Evolutionary conservation across 2,888 invertebrate species (phyloP).

Genomic region (Ectemnius lituratus): DNA sequence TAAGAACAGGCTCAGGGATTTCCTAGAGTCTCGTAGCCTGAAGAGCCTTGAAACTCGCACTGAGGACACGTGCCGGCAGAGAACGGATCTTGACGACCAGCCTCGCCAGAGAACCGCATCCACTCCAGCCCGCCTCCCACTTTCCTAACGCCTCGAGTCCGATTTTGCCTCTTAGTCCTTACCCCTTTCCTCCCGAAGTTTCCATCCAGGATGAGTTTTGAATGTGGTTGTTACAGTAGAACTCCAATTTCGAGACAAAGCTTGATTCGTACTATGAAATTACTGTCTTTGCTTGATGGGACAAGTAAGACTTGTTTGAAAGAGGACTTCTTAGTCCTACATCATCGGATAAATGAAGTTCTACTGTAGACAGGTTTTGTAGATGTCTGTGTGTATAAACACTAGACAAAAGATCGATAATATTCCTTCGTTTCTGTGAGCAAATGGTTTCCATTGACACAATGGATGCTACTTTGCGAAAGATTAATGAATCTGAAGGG

Average conservation of each 20-base stretch:
- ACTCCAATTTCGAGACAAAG: too few species aligned
- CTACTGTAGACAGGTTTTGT: too few species aligned
- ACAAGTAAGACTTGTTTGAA: too few species aligned
- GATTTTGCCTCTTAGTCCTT: neutral
- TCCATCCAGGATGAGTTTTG: too few species aligned
- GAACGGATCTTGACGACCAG: neutral
- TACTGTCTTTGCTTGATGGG: too few species aligned
- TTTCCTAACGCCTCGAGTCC: neutral
- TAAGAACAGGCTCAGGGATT: conserved; percentile 44
- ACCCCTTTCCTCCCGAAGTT: conserved; percentile 15
- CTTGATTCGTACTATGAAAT: too few species aligned
- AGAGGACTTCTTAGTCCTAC: too few species aligned
- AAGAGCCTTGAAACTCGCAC: conserved; percentile 6
- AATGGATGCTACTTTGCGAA: neutral
- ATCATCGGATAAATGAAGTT: too few species aligned
- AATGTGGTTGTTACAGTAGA: too few species aligned
- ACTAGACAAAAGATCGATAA: neutral
- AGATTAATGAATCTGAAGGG: too few species aligned
- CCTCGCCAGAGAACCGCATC: conserved; percentile 2
- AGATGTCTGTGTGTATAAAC: too few species aligned
- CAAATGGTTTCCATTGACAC: neutral
- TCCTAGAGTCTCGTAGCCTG: neutral
- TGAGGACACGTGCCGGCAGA: conserved; percentile 3
- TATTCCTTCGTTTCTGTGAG: conserved; percentile 1
- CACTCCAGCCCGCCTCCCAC: neutral